Evolutionary conservation across 2,113 vertebrate species (phyloP).

Genomic region (Eurypyga helias): DNA sequence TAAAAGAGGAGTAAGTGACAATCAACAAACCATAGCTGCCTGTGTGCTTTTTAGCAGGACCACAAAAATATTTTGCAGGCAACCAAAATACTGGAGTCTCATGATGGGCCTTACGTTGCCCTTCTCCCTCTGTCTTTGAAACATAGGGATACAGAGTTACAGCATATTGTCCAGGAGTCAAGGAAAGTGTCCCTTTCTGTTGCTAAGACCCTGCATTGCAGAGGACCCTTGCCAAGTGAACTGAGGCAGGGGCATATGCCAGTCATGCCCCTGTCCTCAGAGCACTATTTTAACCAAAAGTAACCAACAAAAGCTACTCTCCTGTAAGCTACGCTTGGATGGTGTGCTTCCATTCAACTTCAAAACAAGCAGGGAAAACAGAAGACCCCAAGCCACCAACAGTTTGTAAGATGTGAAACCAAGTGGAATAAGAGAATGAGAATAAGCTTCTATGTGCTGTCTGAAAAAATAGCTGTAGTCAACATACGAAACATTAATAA

Average conservation of each 20-base stretch:
- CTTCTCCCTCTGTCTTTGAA: neutral
- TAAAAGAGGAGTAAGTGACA: neutral
- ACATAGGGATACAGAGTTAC: accelerated
- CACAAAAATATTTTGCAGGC: neutral
- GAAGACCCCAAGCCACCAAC: neutral
- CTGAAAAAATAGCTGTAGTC: neutral
- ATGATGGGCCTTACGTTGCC: neutral
- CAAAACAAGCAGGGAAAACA: neutral
- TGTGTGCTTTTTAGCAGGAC: neutral
- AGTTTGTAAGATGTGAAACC: neutral
- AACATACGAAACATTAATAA: neutral
- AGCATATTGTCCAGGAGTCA: neutral
- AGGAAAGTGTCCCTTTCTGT: neutral
- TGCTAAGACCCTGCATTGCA: neutral
- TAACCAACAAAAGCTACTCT: neutral
- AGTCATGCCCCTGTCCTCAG: neutral
- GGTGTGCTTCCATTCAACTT: neutral
- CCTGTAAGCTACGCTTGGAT: neutral
- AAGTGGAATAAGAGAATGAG: neutral
- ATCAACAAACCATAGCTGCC: accelerated
- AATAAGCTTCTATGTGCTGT: neutral
- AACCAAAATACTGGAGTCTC: neutral
- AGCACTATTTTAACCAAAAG: neutral
- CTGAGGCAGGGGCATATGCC: neutral
- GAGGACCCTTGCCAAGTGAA: neutral